Percentiles rank a stretch among this genome's conserved stretches.
phyloP scores from a whole-genome alignment of 2,797 vertebrate genomes.

The Sebastolobus altivelis region DNA sequence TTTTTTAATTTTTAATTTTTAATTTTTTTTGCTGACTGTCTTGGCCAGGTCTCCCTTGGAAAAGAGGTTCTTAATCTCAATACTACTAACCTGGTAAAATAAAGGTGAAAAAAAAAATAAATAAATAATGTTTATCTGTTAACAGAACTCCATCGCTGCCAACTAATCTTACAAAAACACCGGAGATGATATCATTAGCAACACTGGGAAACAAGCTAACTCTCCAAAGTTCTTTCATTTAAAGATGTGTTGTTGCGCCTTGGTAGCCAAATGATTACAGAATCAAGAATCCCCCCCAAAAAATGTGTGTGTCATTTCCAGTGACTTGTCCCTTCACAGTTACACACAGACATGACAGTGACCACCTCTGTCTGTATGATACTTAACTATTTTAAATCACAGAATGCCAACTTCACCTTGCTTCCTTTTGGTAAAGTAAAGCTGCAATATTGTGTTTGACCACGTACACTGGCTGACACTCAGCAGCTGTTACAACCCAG shows the following conservation, averaged over 20 bases:
- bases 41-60: no score
- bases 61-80: no score
- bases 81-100: no score
- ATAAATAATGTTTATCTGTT: not conserved
- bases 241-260: not conserved
- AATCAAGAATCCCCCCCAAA: no score
- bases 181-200: not conserved
- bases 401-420: rapidly evolving
- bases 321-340: not conserved
- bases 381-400: not conserved
- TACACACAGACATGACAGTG: not conserved
- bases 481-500: no score
- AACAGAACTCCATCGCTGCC: not conserved
- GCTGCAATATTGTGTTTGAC: no score
- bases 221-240: not conserved
- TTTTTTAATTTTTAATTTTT: not conserved
- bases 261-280: not conserved
- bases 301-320: not conserved
- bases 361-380: not conserved
- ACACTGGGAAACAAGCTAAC: not conserved
- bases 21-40: no score
- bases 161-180: not conserved
- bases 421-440: no score
- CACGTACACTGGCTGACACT: no score
- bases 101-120: no score